A percentile compares a stretch with the other conserved stretches of the same genome.
phyloP scores from a whole-genome alignment of 2,113 vertebrate species.

The Protomyctophum bolini region DNA sequence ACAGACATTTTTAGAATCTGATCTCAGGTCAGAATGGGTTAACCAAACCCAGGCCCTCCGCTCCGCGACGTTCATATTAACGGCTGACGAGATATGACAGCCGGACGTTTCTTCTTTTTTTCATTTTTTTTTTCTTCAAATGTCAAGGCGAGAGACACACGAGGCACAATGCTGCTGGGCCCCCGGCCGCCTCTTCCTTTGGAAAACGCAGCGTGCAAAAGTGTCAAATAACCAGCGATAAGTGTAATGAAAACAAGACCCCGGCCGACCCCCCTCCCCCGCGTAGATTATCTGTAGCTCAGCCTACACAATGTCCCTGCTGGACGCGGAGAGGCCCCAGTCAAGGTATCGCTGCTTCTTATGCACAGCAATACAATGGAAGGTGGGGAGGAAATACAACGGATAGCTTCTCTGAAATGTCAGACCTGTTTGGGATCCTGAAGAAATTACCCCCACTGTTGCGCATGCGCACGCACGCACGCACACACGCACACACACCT shows the following conservation, averaged over 20 bases:
- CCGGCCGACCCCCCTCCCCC: neutral
- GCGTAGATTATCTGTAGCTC: slow-evolving; percentile 21
- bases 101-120: slow-evolving; percentile 31
- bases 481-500: neutral
- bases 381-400: slow-evolving; percentile 61
- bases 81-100: slow-evolving; percentile 49
- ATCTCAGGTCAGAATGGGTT: no score
- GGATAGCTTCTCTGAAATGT: slow-evolving; percentile 77
- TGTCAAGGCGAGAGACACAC: slow-evolving; percentile 57
- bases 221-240: slow-evolving; percentile 53
- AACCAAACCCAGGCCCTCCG: slow-evolving; percentile 37
- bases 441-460: slow-evolving; percentile 59
- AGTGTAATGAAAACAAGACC: slow-evolving; percentile 53
- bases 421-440: slow-evolving; percentile 64
- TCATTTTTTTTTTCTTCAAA: slow-evolving; percentile 63
- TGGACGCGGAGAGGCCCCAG: slow-evolving; percentile 44
- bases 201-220: slow-evolving; percentile 36
- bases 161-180: slow-evolving; percentile 26
- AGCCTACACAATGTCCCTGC: slow-evolving; percentile 35
- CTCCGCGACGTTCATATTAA: slow-evolving; percentile 48
- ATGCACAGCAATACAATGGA: slow-evolving; percentile 67
- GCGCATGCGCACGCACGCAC: neutral
- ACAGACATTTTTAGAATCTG: no score
- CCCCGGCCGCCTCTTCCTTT: slow-evolving; percentile 19
- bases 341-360: slow-evolving; percentile 61